phyloP scores from a whole-genome alignment of 2,113 vertebrate species.

The Dipodomys ordii region DNA sequence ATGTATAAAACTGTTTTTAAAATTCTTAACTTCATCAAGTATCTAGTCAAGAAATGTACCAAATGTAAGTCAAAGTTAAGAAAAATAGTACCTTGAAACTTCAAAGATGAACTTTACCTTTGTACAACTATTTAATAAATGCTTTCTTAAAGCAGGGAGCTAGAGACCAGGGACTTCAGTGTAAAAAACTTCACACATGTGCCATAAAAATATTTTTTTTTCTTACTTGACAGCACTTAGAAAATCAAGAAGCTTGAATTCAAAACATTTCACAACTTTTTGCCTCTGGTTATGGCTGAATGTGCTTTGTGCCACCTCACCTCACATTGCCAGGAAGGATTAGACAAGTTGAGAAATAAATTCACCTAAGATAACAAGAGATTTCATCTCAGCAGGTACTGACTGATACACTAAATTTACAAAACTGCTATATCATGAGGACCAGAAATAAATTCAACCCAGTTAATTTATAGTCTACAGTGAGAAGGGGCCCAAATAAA shows the following conservation, averaged over 20 bases:
- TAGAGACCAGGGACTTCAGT: neutral
- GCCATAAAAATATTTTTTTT: neutral
- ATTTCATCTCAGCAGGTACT: conserved; percentile 43
- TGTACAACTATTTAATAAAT: neutral
- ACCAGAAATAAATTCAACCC: neutral
- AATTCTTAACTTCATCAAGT: neutral
- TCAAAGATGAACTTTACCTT: no score
- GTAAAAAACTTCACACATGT: neutral
- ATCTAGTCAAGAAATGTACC: neutral
- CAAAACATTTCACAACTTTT: conserved; percentile 30
- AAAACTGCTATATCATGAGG: neutral
- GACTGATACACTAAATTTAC: neutral
- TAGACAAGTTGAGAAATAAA: conserved; percentile 65
- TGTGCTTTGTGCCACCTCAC: conserved; percentile 32
- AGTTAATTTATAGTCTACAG: neutral
- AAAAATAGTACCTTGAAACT: neutral
- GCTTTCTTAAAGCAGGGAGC: neutral
- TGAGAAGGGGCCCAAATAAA: neutral
- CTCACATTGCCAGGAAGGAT: conserved; percentile 66
- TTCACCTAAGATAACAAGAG: conserved; percentile 68
- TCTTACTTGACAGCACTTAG: conserved; percentile 18
- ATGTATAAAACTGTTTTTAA: neutral
- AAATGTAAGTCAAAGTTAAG: neutral
- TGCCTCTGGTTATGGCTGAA: conserved; percentile 39
- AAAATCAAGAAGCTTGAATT: conserved; percentile 40